A percentile compares a stretch with the other conserved stretches of the same genome.
These are phyloP conservation scores for Bilobella aurantiaca DNA, from an alignment of 1,140 invertebrate genomes.

Conservation along the genomic window DNA sequence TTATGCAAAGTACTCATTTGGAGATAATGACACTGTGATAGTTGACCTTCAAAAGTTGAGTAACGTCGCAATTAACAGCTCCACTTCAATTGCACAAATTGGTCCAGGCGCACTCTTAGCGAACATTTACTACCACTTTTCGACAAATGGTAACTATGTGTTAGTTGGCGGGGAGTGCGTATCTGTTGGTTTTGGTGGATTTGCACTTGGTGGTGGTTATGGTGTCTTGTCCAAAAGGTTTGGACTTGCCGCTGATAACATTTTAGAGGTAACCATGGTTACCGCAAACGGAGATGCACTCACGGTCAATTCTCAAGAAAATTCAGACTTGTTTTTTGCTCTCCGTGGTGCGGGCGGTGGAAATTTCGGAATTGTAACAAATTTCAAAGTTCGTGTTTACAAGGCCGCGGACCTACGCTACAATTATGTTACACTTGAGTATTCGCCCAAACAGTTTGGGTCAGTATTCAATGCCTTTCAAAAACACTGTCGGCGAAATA, in stretches of 20 bases:
- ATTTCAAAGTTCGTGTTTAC: background rate
- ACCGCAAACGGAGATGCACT: background rate
- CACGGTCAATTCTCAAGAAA: background rate
- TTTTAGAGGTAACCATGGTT: slow-evolving; percentile 1
- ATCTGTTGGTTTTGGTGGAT: slow-evolving; percentile 1
- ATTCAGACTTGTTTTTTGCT: slow-evolving; percentile 4
- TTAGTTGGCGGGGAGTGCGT: background rate
- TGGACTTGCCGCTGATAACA: background rate
- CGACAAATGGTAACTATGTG: slow-evolving; percentile 2
- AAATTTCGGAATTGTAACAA: slow-evolving; percentile 10
- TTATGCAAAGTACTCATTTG: too few relatives aligned
- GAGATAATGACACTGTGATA: too few relatives aligned
- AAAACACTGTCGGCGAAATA: background rate
- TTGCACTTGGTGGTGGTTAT: slow-evolving; percentile 4
- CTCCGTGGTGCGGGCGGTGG: slow-evolving; percentile 4
- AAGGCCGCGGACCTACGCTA: background rate
- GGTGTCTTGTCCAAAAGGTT: background rate
- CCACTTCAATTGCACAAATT: too few relatives aligned
- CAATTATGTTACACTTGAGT: background rate
- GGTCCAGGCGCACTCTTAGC: too few relatives aligned
- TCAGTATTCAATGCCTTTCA: background rate
- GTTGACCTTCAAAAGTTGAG: too few relatives aligned
- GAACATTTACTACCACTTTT: too few relatives aligned
- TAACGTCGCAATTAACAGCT: too few relatives aligned
- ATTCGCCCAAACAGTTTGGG: background rate